Evolutionary conservation across 1,140 invertebrate genomes (phyloP).

Genomic region (Platyura marginata): DNA sequence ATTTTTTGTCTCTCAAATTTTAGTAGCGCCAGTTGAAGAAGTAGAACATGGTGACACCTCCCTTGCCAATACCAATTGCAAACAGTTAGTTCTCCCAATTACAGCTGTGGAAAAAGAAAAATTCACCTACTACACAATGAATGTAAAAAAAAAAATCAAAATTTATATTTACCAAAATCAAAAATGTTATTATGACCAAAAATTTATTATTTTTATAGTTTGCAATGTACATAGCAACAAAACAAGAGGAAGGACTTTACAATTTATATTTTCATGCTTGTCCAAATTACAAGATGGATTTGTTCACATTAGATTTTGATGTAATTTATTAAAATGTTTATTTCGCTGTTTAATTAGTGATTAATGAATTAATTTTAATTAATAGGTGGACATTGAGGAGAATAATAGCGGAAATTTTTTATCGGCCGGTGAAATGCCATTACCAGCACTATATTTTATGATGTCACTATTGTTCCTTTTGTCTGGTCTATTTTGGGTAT

Average conservation of each 20-base stretch:
- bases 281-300: slow-evolving; percentile 35
- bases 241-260: slow-evolving; percentile 80
- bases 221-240: slow-evolving; percentile 55
- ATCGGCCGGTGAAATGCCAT: slow-evolving; percentile 93
- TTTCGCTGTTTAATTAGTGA: background rate
- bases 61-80: no score
- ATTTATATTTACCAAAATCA: no score
- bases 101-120: background rate
- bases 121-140: background rate
- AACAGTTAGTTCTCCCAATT: slow-evolving; percentile 11
- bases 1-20: no score
- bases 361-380: slow-evolving; percentile 7
- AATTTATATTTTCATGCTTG: slow-evolving; percentile 94
- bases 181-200: no score
- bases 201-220: no score
- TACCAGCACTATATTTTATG: slow-evolving; percentile 81
- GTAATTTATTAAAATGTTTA: slow-evolving; percentile 11
- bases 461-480: slow-evolving; percentile 82
- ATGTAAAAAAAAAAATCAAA: no score
- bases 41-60: no score
- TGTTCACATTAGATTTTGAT: slow-evolving; percentile 22
- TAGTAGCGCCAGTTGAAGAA: no score
- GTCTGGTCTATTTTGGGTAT: slow-evolving; percentile 81
- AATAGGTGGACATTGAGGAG: slow-evolving; percentile 66
- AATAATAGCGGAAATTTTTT: slow-evolving; percentile 76